Evolutionary conservation across 2,113 vertebrate genomes (phyloP).

Genomic region (Tetrax tetrax): DNA sequence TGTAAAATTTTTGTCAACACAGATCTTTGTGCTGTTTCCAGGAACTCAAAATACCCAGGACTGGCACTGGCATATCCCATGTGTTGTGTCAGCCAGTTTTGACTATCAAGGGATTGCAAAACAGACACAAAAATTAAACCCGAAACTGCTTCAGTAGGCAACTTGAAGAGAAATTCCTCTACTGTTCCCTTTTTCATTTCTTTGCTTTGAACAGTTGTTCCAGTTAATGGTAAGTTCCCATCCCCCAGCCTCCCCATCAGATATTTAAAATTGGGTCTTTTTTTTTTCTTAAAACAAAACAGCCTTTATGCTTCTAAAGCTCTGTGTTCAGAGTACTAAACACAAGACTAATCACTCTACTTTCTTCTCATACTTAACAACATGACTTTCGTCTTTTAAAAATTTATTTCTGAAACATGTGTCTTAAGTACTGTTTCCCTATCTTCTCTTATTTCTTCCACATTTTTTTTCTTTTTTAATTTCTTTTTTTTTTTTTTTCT

Average conservation of each 20-base stretch:
- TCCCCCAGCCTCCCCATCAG: not conserved
- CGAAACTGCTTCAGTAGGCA: conserved; percentile 48
- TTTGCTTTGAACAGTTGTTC: conserved; percentile 44
- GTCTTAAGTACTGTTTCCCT: conserved; percentile 22
- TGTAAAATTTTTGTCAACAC: conserved; percentile 5
- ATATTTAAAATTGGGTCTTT: conserved; percentile 38
- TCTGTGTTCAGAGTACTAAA: conserved; percentile 53
- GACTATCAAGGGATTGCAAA: conserved; percentile 59
- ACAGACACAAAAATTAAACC: conserved; percentile 28
- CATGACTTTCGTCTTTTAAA: conserved; percentile 46
- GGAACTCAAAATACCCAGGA: conserved; percentile 6
- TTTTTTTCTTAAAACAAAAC: conserved; percentile 52
- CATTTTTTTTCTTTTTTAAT: not conserved
- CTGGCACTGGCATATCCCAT: conserved; percentile 33
- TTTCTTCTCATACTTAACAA: conserved; percentile 63
- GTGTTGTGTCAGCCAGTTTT: conserved; percentile 61
- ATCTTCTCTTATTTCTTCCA: not conserved
- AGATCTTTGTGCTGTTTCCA: conserved; percentile 30
- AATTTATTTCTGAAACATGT: conserved; percentile 46
- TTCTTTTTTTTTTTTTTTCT: not conserved
- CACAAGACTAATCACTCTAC: conserved; percentile 40
- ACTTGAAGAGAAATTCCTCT: not conserved
- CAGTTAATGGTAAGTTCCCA: conserved; percentile 38
- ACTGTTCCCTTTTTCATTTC: conserved; percentile 45
- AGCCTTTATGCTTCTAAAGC: conserved; percentile 61